Conservation (phyloP, 1,140 invertebrate genomes). For the Drosophila biarmipes region DNA sequence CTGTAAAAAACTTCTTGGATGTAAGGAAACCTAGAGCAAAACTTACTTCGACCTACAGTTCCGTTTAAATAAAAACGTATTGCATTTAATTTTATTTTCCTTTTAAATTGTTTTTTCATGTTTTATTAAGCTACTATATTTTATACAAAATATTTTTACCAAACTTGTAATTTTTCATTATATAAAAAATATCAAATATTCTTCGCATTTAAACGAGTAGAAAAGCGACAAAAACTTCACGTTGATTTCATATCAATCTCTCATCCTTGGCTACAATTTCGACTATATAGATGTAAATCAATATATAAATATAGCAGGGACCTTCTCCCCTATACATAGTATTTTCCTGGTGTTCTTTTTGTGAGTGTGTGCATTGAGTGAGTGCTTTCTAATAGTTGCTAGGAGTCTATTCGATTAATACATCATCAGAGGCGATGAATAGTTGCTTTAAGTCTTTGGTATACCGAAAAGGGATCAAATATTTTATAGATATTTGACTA, state of each 20-base stretch:
- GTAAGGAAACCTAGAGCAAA: conserved; percentile 16
- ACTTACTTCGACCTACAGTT: conserved; percentile 50
- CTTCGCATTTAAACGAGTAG: conserved; percentile 51
- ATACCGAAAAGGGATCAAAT: conserved; percentile 45
- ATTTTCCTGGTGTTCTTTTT: conserved; percentile 19
- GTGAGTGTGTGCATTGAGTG: conserved; percentile 25
- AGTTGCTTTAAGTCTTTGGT: conserved; percentile 75
- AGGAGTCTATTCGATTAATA: conserved; percentile 77
- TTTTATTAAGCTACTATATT: conserved; percentile 69
- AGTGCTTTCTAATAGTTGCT: conserved; percentile 60
- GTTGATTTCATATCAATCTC: conserved; percentile 38
- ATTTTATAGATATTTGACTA: conserved; percentile 30
- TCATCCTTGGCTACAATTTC: conserved; percentile 39
- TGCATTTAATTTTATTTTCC: conserved; percentile 4
- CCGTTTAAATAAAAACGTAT: conserved; percentile 20
- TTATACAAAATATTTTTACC: conserved; percentile 70
- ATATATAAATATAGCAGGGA: conserved; percentile 49
- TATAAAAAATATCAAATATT: conserved; percentile 79
- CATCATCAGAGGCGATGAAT: conserved; percentile 54
- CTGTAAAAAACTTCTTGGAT: not conserved
- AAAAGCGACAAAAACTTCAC: conserved; percentile 61
- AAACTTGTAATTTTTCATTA: conserved; percentile 29
- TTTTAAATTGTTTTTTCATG: conserved; percentile 32
- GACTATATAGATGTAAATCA: conserved; percentile 44
- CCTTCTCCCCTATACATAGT: conserved; percentile 17